Evolutionary conservation across 2,797 vertebrate genomes (phyloP), one percentile per base, ranked within the genome.

Genomic region (Sebastes vulpes): DNA sequence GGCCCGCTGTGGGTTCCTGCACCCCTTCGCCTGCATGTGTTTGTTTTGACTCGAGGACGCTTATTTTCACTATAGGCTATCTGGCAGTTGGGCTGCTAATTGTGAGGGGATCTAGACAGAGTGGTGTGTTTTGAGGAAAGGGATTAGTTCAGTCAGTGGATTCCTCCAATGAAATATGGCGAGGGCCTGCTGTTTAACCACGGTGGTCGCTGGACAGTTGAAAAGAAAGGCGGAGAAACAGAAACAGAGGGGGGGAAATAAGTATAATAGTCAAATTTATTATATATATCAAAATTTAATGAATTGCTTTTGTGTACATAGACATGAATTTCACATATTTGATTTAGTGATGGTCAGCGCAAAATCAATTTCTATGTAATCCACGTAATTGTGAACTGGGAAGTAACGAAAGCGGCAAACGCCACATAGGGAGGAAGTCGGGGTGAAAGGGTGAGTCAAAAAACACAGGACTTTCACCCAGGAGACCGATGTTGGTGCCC

Each of bases 61-160:
- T 95, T 96, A 91, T 95, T 96, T 95, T 94, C 82, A 87, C 92
- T 91, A 48, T 26, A 75, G 87, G 85, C 83, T 85, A 81, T 90
- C 83, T 82, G 86, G 90, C 89, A 14, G 28, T 46, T 35, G 63
- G 80, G 83, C 91, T 75, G 88, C 89, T 94, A 94, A 95, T 95
- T 94, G 84, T 88, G 86, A 91, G 61, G 81, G 80, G 87, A 81
- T 92, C 86, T 88, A 74, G 81, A 78, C 73, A 67, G 72, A 84
- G 71, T 48, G 52, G 72, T 61, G 75, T 82, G 79, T 93, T 90
- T 91, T 84, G 69, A 88, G 74, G 80, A 81, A 71, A 71, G 61
- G 81, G 89, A 91, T 90, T 90, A 83, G 77, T 90, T 84, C 67
- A 86, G 77, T 86, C 86, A 69, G 77, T 63, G 67, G 4, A 14